Base-by-base conservation (phyloP, 2,113 vertebrate species). In the Bostrychus sinensis region DNA sequence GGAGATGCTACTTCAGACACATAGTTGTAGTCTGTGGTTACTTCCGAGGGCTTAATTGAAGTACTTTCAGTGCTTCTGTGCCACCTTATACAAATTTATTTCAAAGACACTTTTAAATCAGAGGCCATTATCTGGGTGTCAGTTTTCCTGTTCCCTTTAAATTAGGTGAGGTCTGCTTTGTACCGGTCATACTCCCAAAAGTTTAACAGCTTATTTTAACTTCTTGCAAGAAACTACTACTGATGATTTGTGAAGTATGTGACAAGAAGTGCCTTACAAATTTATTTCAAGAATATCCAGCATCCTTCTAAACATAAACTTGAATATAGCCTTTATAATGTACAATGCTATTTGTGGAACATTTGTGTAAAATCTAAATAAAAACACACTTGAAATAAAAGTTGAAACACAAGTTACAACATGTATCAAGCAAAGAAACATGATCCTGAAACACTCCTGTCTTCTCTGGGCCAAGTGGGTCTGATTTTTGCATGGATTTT, bases 111-210 rank as follows among this genome's bases (percentile, higher is more conserved):
- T 87, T 85, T 91, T 86, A 93, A 92, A 96, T 90, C 92, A 91
- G 82, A 92, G 84, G 84, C 91, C 89, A 93, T 94, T 94, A 94
- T 89, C 84, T 74, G 87, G 88, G 83, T 93, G 92, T 93, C 92
- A 94, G 86, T 86, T 87, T 80, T 78, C 87, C 83, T 79, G 89
- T 68, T 84, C 88, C 77, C 90, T 90, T 84, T 80, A 78, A 79
- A 92, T 80, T 56, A 62, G 79, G 61, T 41, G 45, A 67, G 66
- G 62, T 12, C 38, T 45, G 50, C 20, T 16, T 55, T 54, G 20
- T n/a, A 10, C 30, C 13, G 63, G 8, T 1, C 41, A 62, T 48
- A 39, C 28, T 17, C 32, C 34, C 38, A 42, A 19, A 56, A 45
- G 20, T 61, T 62, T 20, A 45, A 22, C 37, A 46, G 48, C 26